Conservation (phyloP, 1,140 invertebrate species). For the Drosophila neocordata region DNA sequence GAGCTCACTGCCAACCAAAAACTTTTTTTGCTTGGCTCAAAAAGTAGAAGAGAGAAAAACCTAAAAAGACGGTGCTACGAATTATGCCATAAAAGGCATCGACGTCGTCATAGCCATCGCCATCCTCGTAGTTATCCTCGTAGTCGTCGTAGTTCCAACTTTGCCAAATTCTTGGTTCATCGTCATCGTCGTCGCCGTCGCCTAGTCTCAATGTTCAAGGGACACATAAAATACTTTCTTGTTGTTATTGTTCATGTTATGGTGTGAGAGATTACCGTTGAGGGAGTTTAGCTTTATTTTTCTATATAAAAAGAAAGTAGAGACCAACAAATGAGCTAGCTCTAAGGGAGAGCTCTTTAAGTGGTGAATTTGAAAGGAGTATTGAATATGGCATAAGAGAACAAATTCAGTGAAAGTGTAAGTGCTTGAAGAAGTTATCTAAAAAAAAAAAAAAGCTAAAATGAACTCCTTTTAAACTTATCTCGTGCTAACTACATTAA, state of each 20-base stretch:
- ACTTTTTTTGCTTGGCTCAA: conserved; percentile 63
- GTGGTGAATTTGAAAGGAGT: conserved; percentile 2
- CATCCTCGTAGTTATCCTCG: conserved; percentile 22
- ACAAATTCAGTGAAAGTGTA: neutral
- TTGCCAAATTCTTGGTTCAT: conserved; percentile 70
- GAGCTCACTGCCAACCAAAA: conserved; percentile 44
- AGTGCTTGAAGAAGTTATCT: too few species aligned
- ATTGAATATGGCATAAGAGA: neutral
- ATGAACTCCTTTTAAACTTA: too few species aligned
- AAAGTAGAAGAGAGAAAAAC: conserved; percentile 58
- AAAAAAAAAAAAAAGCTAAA: too few species aligned
- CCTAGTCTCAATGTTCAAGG: conserved; percentile 69
- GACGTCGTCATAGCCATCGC: conserved; percentile 34
- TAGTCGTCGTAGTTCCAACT: conserved; percentile 49
- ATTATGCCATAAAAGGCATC: conserved; percentile 75
- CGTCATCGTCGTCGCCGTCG: conserved; percentile 38
- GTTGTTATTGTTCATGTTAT: conserved; percentile 35
- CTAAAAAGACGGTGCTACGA: conserved; percentile 52
- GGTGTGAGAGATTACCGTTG: conserved; percentile 45
- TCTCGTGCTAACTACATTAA: too few species aligned
- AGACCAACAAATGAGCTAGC: conserved; percentile 58
- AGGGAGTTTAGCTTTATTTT: conserved; percentile 25
- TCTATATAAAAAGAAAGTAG: conserved; percentile 18
- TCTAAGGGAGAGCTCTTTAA: conserved; percentile 18
- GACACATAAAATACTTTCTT: conserved; percentile 72